Percentiles rank a stretch among this genome's conserved stretches.
Conservation (phyloP, 1,140 invertebrate genomes). For the Melitaea cinxia region DNA sequence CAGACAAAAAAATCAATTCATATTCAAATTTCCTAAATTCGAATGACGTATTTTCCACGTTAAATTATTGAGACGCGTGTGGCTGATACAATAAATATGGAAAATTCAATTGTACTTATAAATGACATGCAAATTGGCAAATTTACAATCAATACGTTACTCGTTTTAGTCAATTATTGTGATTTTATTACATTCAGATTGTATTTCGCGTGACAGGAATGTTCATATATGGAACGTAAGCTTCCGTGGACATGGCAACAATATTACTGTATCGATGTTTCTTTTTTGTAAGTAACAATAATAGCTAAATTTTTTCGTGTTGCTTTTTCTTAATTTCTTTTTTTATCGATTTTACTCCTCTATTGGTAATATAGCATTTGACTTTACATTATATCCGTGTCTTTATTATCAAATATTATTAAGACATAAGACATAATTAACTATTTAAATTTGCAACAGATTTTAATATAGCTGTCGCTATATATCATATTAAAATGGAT, state of each 20-base stretch:
- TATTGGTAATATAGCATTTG: no score
- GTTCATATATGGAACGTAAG: conserved; percentile 27
- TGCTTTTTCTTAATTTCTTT: no score
- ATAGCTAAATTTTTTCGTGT: no score
- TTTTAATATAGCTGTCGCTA: no score
- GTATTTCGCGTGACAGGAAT: conserved; percentile 49
- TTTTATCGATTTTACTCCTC: no score
- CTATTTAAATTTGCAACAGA: no score
- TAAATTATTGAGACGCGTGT: conserved; percentile 18
- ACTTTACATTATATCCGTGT: no score
- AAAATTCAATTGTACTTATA: conserved; percentile 28
- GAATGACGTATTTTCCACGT: conserved; percentile 27
- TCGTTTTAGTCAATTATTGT: conserved; percentile 60
- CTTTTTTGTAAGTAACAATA: no score
- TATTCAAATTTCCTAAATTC: conserved; percentile 21
- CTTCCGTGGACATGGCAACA: conserved; percentile 27
- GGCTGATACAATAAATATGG: conserved; percentile 13
- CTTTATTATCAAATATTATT: no score
- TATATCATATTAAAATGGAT: no score
- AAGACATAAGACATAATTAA: no score
- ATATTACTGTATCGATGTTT: neutral
- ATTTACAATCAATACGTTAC: conserved; percentile 67
- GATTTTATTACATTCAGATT: conserved; percentile 64
- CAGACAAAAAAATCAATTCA: conserved; percentile 22
- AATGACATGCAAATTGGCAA: conserved; percentile 66